Conservation (phyloP, 2,797 vertebrate species). For the Thripadectes ignobilis region DNA sequence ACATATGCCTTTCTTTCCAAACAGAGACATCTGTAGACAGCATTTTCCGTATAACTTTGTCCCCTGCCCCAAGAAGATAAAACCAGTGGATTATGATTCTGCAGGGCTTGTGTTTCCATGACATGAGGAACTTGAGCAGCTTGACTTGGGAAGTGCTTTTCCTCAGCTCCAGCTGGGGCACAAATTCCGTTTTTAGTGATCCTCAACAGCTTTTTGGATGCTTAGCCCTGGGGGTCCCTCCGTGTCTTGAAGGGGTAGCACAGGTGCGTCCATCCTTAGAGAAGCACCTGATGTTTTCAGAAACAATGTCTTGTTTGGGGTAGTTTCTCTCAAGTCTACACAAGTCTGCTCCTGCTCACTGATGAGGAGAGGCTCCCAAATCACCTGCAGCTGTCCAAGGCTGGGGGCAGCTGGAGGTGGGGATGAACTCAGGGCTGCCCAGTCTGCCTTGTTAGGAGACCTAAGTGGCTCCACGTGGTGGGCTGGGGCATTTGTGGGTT, state of each 20-base stretch:
- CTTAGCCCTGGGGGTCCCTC: neutral
- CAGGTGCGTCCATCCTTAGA: neutral
- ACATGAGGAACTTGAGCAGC: neutral
- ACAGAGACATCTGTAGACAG: neutral
- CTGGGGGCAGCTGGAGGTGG: fast-evolving
- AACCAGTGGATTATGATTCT: neutral
- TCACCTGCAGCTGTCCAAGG: neutral
- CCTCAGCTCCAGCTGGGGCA: neutral
- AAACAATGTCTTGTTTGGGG: neutral
- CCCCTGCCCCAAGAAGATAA: neutral
- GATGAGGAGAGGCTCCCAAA: neutral
- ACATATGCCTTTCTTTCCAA: conserved; percentile 33
- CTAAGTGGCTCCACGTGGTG: neutral
- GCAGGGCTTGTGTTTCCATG: neutral
- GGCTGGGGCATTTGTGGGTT: fast-evolving
- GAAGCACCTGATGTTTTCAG: neutral
- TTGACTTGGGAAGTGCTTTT: neutral
- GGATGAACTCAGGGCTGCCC: neutral
- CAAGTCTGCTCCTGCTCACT: neutral
- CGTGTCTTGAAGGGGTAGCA: neutral
- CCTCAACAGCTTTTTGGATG: neutral
- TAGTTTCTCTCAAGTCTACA: neutral
- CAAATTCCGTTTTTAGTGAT: neutral
- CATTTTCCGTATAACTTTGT: neutral
- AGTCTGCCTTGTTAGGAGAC: neutral